A percentile compares a stretch with the other conserved stretches of the same genome.
phyloP scores from a whole-genome alignment of 2,113 vertebrate genomes.

The Pluvianellus socialis region DNA sequence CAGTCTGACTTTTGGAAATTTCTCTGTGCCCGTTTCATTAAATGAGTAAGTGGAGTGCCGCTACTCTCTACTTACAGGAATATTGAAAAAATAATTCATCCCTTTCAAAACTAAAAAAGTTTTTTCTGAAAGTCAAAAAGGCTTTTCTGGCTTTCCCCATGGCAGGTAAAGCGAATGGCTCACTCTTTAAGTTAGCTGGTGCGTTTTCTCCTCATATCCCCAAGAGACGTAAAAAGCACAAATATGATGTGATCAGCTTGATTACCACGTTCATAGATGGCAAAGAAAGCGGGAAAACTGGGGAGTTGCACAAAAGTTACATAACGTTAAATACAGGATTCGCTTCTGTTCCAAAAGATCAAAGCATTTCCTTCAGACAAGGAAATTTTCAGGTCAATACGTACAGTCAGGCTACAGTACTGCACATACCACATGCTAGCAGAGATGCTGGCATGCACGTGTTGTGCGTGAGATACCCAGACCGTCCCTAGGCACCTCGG shows the following conservation, averaged over 20 bases:
- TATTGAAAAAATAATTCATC: not conserved
- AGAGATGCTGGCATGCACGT: not conserved
- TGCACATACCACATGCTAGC: not conserved
- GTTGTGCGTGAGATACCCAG: too few species aligned
- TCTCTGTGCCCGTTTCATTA: not conserved
- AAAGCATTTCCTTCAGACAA: not conserved
- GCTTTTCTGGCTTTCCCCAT: not conserved
- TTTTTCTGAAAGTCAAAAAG: not conserved
- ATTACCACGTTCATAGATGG: not conserved
- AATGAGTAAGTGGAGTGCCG: not conserved
- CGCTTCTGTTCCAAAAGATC: not conserved
- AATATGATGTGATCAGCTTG: not conserved
- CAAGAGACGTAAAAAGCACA: not conserved
- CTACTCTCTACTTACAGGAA: not conserved
- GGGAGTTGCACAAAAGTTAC: not conserved
- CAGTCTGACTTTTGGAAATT: not conserved
- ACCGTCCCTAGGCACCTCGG: too few species aligned
- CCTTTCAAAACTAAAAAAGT: not conserved
- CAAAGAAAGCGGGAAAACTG: not conserved
- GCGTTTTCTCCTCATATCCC: not conserved
- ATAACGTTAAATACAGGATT: not conserved
- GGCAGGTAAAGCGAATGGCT: not conserved
- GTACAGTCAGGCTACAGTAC: not conserved
- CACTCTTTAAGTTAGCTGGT: not conserved
- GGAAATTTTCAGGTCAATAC: not conserved